Evolutionary conservation across 64 coral and sea anemone species (phyloP).

Genomic region (Stichodactyla mertensii): DNA sequence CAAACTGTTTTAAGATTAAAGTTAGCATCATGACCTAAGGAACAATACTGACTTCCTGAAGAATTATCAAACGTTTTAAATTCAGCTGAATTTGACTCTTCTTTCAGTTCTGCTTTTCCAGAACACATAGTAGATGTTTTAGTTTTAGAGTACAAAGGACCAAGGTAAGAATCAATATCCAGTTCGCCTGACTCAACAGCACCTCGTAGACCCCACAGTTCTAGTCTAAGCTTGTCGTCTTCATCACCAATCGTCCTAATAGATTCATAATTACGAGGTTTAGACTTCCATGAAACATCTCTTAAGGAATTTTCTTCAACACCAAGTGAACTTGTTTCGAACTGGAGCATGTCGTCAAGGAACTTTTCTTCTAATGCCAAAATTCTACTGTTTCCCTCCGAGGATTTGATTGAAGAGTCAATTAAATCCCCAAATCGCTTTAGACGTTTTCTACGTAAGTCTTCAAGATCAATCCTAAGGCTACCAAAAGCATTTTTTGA

Average conservation of each 20-base stretch:
- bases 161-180: slow-evolving; percentile 57
- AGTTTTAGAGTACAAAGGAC: background rate
- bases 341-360: background rate
- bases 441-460: background rate
- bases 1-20: background rate
- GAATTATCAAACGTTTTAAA: background rate
- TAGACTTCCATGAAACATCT: background rate
- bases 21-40: background rate
- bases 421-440: background rate
- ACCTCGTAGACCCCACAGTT: slow-evolving; percentile 73
- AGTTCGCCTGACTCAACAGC: slow-evolving; percentile 68
- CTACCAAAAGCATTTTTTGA: background rate
- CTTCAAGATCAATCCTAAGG: slow-evolving; percentile 19
- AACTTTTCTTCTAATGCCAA: background rate
- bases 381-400: background rate
- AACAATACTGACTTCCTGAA: background rate
- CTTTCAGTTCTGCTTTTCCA: background rate
- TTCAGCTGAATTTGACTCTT: background rate
- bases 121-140: background rate
- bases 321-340: background rate
- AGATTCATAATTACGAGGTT: background rate
- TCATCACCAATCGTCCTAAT: background rate
- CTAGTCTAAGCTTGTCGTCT: slow-evolving; percentile 67
- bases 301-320: background rate
- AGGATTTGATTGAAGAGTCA: background rate